Conservation (phyloP, 2,888 invertebrate genomes). For the Dasypogon diadema region DNA sequence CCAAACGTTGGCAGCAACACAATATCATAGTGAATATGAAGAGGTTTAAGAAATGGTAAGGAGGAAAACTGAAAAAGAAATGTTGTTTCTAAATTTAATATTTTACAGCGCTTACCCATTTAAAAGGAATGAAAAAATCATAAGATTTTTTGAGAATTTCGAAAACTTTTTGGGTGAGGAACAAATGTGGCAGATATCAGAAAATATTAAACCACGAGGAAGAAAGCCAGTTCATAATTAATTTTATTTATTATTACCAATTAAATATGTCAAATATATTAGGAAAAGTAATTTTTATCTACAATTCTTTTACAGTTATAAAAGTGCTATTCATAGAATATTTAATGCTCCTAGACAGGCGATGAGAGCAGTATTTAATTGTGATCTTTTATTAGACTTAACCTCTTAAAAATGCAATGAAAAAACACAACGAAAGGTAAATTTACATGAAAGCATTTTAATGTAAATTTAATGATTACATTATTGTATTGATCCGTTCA, state of each 20-base stretch:
- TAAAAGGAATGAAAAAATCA: slow-evolving; percentile 92
- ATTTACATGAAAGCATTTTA: slow-evolving; percentile 26
- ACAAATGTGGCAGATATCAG: slow-evolving; percentile 98
- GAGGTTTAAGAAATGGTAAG: slow-evolving; percentile 95
- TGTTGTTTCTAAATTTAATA: too few relatives aligned
- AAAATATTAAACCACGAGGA: slow-evolving; percentile 88
- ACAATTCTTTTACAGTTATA: slow-evolving; percentile 37
- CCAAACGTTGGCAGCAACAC: slow-evolving; percentile 98
- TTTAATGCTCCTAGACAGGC: slow-evolving; percentile 31
- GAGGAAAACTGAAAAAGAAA: too few relatives aligned
- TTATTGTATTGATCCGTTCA: slow-evolving; percentile 26
- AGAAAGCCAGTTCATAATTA: slow-evolving; percentile 64
- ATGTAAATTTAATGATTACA: not conserved
- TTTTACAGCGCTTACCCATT: slow-evolving; percentile 88
- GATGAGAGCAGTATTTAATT: slow-evolving; percentile 48
- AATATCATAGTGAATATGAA: slow-evolving; percentile 98
- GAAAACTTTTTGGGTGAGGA: slow-evolving; percentile 96
- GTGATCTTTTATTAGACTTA: slow-evolving; percentile 49
- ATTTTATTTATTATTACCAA: slow-evolving; percentile 28
- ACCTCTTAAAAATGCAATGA: slow-evolving; percentile 41
- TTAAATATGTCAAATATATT: slow-evolving; percentile 29
- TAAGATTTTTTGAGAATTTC: slow-evolving; percentile 96
- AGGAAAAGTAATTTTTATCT: slow-evolving; percentile 35
- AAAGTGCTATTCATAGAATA: slow-evolving; percentile 26
- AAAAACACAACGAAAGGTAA: slow-evolving; percentile 41